Conservation (phyloP, 2,888 invertebrate genomes). For the Neria commutata region DNA sequence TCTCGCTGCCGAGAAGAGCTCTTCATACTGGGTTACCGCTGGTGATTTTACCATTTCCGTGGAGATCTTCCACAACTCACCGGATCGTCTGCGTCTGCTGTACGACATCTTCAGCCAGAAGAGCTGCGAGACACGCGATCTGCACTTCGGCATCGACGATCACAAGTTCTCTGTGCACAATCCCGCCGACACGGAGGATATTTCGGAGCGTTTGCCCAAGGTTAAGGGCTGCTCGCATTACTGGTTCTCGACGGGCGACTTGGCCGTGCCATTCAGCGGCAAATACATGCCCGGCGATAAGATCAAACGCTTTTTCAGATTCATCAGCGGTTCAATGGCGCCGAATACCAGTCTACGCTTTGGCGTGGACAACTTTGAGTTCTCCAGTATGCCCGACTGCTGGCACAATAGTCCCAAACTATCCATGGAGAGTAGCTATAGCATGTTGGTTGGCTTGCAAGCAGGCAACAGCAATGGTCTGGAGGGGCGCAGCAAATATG, state of each 20-base stretch:
- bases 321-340: slow-evolving; percentile 38
- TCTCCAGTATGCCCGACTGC: slow-evolving; percentile 48
- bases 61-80: slow-evolving; percentile 40
- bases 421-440: slow-evolving; percentile 54
- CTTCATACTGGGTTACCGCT: slow-evolving; percentile 49
- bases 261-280: slow-evolving; percentile 54
- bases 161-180: slow-evolving; percentile 40
- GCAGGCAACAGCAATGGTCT: slow-evolving; percentile 45
- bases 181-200: slow-evolving; percentile 13
- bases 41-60: slow-evolving; percentile 48
- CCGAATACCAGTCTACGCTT: slow-evolving; percentile 37
- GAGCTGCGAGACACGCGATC: slow-evolving; percentile 42
- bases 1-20: slow-evolving; percentile 23
- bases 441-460: slow-evolving; percentile 53
- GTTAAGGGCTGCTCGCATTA: slow-evolving; percentile 50
- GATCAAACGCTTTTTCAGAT: slow-evolving; percentile 46
- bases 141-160: slow-evolving; percentile 56
- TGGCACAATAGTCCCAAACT: slow-evolving; percentile 41
- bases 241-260: slow-evolving; percentile 55
- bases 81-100: slow-evolving; percentile 43
- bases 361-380: slow-evolving; percentile 54
- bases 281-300: slow-evolving; percentile 42
- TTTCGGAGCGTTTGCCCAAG: slow-evolving; percentile 36
- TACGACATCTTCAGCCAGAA: slow-evolving; percentile 55
- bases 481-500: slow-evolving; percentile 48